Evolutionary conservation across 2,113 vertebrate species (phyloP), one percentile per base, ranked within the genome.

Genomic region (Cathartes aura): DNA sequence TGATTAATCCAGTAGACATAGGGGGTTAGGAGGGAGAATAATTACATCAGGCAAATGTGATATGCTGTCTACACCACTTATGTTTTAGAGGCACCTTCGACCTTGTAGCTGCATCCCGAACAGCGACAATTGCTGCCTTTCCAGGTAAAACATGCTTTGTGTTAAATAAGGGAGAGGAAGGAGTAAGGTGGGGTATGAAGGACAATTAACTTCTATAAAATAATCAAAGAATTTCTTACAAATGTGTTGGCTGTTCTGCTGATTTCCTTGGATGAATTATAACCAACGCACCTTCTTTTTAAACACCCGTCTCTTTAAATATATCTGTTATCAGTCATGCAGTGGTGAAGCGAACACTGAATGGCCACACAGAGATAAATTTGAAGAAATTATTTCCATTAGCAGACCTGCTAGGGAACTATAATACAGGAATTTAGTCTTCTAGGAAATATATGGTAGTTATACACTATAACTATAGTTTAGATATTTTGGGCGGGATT

Each of bases 401-500:
- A 58, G 38, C 56, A 72, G 72, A 53, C 18, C 60, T 60, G n/a
- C 16, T 26, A 30, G 30, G 60, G 56, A 74, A 58, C n/a, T 53
- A 21, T 7, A 17, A 55, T 4, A 6, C 34, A 40, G 76, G 38
- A 59, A 50, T 63, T 34, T 11, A 9, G 21, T 29, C 53, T 53
- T 43, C 23, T 11, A 64, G 59, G 29, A 14, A n/a, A 34, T 11
- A 26, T 0, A 8, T 2, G 15, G 30, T 20, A 58, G 67, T 14
- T 48, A 10, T 0, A 34, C 9, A 1, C 24, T 38, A 24, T 19
- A 73, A 34, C 38, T 32, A 55, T 12, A 10, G 38, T 30, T 42
- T 38, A 24, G 63, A 14, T 55, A 0, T 23, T 74, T 42, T 8
- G 34, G 40, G 40, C 0, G 0, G 43, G 73, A 55, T 5, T 43